A percentile compares a stretch with the other conserved stretches of the same genome.
These are phyloP conservation scores for Syritta pipiens DNA, from an alignment of 2,888 invertebrate genomes.

Conservation along the genomic window DNA sequence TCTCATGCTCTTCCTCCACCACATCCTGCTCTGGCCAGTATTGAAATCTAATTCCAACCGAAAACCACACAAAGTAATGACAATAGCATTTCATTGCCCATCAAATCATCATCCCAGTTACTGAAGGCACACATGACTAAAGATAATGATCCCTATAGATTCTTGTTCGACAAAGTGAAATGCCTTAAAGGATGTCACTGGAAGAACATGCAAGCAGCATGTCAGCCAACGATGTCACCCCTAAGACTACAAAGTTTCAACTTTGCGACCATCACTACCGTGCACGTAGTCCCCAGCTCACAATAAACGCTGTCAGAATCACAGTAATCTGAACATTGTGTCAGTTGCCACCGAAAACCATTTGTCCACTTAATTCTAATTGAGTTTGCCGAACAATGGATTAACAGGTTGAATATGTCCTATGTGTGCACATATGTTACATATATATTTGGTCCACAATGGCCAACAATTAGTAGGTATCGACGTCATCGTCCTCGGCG, in stretches of 20 bases:
- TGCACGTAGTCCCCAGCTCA: neutral
- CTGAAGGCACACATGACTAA: neutral
- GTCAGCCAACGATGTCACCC: slow-evolving; percentile 23
- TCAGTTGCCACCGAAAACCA: slow-evolving; percentile 44
- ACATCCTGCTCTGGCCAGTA: no score
- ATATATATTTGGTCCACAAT: slow-evolving; percentile 16
- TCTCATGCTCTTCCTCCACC: no score
- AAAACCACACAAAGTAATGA: no score
- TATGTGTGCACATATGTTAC: neutral
- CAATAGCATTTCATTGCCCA: no score
- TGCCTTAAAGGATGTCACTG: neutral
- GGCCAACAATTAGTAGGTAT: slow-evolving; percentile 47
- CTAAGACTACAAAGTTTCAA: slow-evolving; percentile 23
- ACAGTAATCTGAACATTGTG: slow-evolving; percentile 32
- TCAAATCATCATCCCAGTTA: no score
- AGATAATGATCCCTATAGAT: slow-evolving; percentile 7
- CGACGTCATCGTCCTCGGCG: slow-evolving; percentile 14
- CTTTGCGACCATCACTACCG: neutral
- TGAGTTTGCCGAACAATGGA: slow-evolving; percentile 53
- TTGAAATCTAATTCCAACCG: no score
- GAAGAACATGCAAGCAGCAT: slow-evolving; percentile 19
- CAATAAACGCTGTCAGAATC: slow-evolving; percentile 23
- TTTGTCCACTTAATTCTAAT: slow-evolving; percentile 58
- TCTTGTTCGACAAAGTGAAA: neutral
- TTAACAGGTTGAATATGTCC: slow-evolving; percentile 45